Evolutionary conservation across 2,797 vertebrate species (phyloP).

Genomic region (Taeniopygia guttata): DNA sequence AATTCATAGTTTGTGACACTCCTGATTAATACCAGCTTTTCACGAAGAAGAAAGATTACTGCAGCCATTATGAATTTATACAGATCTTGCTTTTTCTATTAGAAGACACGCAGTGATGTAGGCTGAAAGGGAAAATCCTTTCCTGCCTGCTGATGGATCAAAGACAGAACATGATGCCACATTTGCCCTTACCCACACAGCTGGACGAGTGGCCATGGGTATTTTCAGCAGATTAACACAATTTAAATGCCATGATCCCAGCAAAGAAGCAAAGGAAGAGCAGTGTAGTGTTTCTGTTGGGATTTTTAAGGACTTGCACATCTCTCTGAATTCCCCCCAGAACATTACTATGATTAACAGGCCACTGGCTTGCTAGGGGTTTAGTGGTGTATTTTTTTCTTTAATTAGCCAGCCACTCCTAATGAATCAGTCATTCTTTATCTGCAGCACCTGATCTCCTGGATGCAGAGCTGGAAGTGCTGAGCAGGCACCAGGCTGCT

Average conservation of each 20-base stretch:
- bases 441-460: neutral
- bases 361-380: neutral
- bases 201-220: accelerated
- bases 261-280: neutral
- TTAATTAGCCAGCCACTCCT: neutral
- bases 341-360: neutral
- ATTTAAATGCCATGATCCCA: neutral
- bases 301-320: neutral
- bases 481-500: neutral
- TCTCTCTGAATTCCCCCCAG: neutral
- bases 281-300: accelerated
- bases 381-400: neutral
- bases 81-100: neutral
- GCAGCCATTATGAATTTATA: constrained; percentile 27
- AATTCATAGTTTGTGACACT: constrained; percentile 62
- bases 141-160: neutral
- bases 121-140: neutral
- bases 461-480: neutral
- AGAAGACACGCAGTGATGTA: neutral
- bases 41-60: neutral
- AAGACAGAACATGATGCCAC: neutral
- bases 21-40: constrained; percentile 58
- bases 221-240: neutral
- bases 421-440: neutral
- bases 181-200: accelerated